Evolutionary conservation across 2,888 invertebrate genomes (phyloP).

Genomic region (Antheraea assamensis): DNA sequence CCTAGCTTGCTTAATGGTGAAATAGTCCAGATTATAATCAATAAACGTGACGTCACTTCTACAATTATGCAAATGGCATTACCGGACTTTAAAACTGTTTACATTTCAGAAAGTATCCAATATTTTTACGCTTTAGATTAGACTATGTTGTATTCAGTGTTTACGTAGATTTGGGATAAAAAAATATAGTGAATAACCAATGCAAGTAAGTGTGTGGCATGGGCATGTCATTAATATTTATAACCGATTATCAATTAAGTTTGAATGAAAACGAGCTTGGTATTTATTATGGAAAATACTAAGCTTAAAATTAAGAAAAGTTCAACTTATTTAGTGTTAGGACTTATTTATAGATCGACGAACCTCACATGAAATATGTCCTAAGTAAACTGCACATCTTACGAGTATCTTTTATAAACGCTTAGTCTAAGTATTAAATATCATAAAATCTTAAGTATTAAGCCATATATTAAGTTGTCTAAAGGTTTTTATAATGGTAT

Average conservation of each 20-base stretch:
- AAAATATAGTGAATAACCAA: background rate
- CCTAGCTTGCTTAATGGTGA: background rate
- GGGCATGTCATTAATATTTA: slow-evolving; percentile 25
- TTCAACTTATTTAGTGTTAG: background rate
- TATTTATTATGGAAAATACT: background rate
- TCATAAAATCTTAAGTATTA: background rate
- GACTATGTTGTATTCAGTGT: background rate
- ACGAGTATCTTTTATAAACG: too few relatives aligned
- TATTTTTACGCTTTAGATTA: too few relatives aligned
- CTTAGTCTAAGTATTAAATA: too few relatives aligned
- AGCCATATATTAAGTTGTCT: background rate
- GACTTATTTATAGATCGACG: background rate
- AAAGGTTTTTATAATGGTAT: background rate
- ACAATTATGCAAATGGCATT: background rate
- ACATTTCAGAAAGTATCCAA: too few relatives aligned
- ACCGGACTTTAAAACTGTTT: background rate
- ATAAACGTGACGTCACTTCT: background rate
- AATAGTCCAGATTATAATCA: background rate
- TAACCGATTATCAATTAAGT: slow-evolving; percentile 21
- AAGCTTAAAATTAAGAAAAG: background rate
- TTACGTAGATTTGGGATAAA: background rate
- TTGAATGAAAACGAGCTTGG: background rate
- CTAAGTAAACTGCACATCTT: too few relatives aligned
- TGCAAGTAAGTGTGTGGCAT: background rate
- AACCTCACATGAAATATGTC: background rate